Evolutionary conservation across 2,888 invertebrate genomes (phyloP), one percentile per base, ranked within the genome.

Genomic region (Drosophila pullipes): DNA sequence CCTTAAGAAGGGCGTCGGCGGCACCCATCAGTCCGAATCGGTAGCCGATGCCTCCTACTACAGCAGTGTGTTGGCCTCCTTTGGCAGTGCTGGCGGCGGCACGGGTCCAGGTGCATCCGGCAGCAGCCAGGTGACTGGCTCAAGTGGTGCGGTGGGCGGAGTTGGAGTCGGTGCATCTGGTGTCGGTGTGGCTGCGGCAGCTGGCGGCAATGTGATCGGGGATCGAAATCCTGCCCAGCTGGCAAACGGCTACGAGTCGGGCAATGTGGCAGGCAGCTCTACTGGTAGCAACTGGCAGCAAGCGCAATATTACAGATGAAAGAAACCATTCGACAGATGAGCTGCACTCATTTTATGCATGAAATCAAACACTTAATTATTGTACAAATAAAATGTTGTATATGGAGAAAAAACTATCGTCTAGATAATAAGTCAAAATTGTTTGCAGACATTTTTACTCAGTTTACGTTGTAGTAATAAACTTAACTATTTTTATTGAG

Each of bases 41-140:
- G 91, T 93, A 28, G 93, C 93, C 1, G 93, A 93, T 78, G 93
- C 93, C 9, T 93, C 93, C 4, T 93, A 93, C 65, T 93, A 93
- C 70, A 92, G 92, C 69, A 93, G 92, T 72, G 93, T 93, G 6
- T 70, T 93, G 11, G 93, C 90, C 47, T 92, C 93, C 0, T 93
- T 93, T 61, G 92, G 89, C 10, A 79, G 79, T 33, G 75, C 72
- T 4, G 82, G 77, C 13, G 79, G 77, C 10, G 50, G 47, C n/a
- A 11, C 69, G 4, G 76, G 79, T 10, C 13, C 62, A 3, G 6
- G 58, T 5, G 25, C 65, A 9, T 9, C 54, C 13, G 52, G 55
- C 28, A 52, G 61, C 44, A 52, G 55, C 16, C 58, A 58, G 16
- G 39, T 65, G 13, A 69, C 62, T 53, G 69, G 59, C 1, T 37